Evolutionary conservation across 2,888 invertebrate species (phyloP).

Genomic region (Euplexia lucipara): DNA sequence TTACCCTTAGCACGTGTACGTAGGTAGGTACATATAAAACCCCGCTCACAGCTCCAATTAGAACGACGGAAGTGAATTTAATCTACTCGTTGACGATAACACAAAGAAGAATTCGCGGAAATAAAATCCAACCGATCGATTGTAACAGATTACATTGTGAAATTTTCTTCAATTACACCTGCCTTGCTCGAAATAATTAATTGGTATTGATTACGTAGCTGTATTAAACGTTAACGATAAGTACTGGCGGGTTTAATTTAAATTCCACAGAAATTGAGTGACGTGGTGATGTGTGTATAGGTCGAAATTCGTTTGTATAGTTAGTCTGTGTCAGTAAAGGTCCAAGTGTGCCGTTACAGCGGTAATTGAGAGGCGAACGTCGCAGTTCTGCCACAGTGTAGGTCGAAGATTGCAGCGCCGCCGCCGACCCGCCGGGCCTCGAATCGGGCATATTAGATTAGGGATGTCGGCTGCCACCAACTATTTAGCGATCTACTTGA

Average conservation of each 20-base stretch:
- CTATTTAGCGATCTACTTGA: slow-evolving; percentile 81
- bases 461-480: slow-evolving; percentile 78
- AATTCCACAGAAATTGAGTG: slow-evolving; percentile 72
- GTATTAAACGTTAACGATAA: slow-evolving; percentile 34
- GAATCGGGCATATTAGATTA: slow-evolving; percentile 85
- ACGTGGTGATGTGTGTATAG: slow-evolving; percentile 63
- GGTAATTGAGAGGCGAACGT: slow-evolving; percentile 75
- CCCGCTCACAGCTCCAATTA: slow-evolving; percentile 53
- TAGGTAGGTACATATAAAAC: slow-evolving; percentile 35
- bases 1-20: slow-evolving; percentile 43
- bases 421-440: slow-evolving; percentile 66
- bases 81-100: slow-evolving; percentile 54
- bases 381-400: slow-evolving; percentile 70
- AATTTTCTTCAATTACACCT: slow-evolving; percentile 59
- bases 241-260: slow-evolving; percentile 63
- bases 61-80: slow-evolving; percentile 47
- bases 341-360: slow-evolving; percentile 67
- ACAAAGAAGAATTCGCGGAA: slow-evolving; percentile 54
- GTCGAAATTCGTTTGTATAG: slow-evolving; percentile 71
- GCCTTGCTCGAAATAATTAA: slow-evolving; percentile 61
- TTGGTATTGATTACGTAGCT: slow-evolving; percentile 56
- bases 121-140: slow-evolving; percentile 49
- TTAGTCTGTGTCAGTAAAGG: slow-evolving; percentile 73
- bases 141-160: slow-evolving; percentile 52
- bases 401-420: slow-evolving; percentile 80